Conservation (phyloP, 2,888 invertebrate species). For the Zygogramma bicolorata region DNA sequence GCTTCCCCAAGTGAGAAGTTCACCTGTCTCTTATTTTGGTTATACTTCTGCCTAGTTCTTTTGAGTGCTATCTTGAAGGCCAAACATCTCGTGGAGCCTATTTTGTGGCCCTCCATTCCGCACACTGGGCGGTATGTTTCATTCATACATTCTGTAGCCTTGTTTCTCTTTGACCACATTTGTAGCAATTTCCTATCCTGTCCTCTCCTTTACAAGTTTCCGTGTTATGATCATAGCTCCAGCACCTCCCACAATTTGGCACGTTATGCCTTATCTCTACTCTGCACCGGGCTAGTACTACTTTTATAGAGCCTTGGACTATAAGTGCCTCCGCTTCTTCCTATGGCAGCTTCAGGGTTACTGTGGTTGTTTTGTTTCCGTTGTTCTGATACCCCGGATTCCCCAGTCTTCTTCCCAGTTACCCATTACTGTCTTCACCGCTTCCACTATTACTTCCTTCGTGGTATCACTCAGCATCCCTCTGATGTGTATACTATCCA, state of each 20-base stretch:
- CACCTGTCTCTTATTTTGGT: background rate
- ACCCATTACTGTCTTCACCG: background rate
- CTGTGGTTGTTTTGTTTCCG: background rate
- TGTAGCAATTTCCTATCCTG: background rate
- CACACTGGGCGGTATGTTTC: background rate
- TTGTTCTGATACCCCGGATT: background rate
- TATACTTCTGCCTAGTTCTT: background rate
- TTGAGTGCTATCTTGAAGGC: background rate
- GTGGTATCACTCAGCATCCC: background rate
- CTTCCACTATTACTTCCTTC: background rate
- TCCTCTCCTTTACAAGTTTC: background rate
- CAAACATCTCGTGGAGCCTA: background rate
- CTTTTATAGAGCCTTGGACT: background rate
- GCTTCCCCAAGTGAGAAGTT: background rate
- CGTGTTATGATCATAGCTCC: background rate
- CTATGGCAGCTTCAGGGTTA: background rate
- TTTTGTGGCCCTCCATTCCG: background rate
- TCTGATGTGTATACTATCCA: background rate
- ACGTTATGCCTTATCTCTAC: background rate
- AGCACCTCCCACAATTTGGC: background rate
- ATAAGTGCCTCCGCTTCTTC: background rate
- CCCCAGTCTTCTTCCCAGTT: background rate
- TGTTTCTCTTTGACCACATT: background rate
- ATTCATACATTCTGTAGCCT: background rate
- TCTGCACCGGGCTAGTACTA: background rate